These are phyloP conservation scores for Drosophila watanabei DNA, from an alignment of 1,140 invertebrate genomes.

Conservation along the genomic window DNA sequence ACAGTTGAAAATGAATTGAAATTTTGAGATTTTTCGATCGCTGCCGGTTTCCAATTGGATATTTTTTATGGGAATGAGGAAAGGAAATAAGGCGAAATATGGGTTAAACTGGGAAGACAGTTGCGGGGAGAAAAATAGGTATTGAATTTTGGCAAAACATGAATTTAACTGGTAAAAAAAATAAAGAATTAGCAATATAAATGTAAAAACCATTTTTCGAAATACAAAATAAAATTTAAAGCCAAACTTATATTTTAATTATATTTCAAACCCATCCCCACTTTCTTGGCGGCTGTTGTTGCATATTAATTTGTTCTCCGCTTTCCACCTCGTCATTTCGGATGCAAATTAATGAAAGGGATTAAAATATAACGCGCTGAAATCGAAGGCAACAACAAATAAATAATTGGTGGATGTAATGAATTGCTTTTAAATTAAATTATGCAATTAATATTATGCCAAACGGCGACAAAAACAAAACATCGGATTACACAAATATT, in stretches of 20 bases:
- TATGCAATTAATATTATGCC: slow-evolving; percentile 48
- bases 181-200: too few relatives aligned
- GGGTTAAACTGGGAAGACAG: neutral
- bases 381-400: slow-evolving; percentile 15
- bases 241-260: neutral
- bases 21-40: neutral
- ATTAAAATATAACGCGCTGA: slow-evolving; percentile 42
- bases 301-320: neutral
- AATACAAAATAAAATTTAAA: too few relatives aligned
- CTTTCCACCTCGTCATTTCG: neutral
- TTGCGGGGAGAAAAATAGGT: neutral
- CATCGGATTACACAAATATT: slow-evolving; percentile 52
- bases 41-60: neutral
- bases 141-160: too few relatives aligned
- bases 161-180: too few relatives aligned
- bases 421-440: slow-evolving; percentile 52
- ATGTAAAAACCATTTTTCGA: too few relatives aligned
- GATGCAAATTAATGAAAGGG: slow-evolving; percentile 49
- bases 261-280: neutral
- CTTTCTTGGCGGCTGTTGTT: neutral
- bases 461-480: slow-evolving; percentile 31
- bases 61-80: neutral
- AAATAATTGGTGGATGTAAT: slow-evolving; percentile 17
- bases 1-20: neutral
- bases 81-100: neutral